Evolutionary conservation across 2,888 invertebrate genomes (phyloP), one percentile per base, ranked within the genome.

Genomic region (Tetrapedia diversipes): DNA sequence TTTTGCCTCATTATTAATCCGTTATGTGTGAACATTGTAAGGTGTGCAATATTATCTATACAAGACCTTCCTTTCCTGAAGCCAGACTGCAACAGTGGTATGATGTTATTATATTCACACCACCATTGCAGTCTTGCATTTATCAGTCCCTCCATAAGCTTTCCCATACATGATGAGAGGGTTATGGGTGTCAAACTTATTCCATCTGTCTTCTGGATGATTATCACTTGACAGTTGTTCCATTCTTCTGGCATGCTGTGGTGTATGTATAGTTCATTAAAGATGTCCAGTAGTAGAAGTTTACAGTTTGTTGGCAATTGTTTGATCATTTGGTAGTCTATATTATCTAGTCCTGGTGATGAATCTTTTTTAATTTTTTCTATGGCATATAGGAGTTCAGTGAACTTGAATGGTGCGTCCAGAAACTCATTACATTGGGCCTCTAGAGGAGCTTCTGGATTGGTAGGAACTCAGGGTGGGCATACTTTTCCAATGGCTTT

Each of bases 21-120:
- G 47, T 1, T 27, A 2, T 56, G n/a, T 1, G 16, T 16, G 16
- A 34, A 66, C 10, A 22, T 2, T 0, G 37, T n/a, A 34, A 63
- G 14, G 6, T 57, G 56, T 0, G 41, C 4, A 1, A 70, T 8
- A 29, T 64, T 70, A 4, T 70, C 70, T 8, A 47, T 32, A 6
- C 51, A 37, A 1, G 70, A 64, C 11, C 56, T 24, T 2, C 49
- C 49, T n/a, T 41, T 60, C 4, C 60, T 51, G 14, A 71, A 71
- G 0, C 53, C 71, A 0, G 59, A 29, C 34, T 71, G 70, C 0
- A 29, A 19, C 0, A 29, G 1, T 0, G 49, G 49, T 0, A 70
- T 43, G 16, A 63, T 7, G 0, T 32, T 49, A 2, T 49, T 1
- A 2, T 11, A 10, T 14, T 71, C 57, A 0, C 37, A 41, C 41